phyloP scores from a whole-genome alignment of 2,888 invertebrate genomes.

The Ophion slaviceki region DNA sequence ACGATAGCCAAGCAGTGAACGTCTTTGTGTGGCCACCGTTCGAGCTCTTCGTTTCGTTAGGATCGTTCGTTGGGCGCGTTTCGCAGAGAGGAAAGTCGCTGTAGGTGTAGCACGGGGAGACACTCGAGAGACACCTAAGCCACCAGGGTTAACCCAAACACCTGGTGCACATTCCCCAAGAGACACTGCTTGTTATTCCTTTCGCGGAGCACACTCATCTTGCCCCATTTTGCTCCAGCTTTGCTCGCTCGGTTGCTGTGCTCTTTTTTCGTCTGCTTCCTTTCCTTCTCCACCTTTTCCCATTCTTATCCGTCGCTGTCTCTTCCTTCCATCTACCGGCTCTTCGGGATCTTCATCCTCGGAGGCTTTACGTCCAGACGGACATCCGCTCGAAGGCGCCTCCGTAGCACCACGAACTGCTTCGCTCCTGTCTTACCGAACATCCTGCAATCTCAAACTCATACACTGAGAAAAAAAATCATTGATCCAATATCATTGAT shows the following conservation, averaged over 20 bases:
- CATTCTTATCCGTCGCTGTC: constrained; percentile 34
- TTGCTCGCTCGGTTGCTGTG: constrained; percentile 22
- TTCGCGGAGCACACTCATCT: constrained; percentile 71
- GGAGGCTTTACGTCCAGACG: constrained; percentile 38
- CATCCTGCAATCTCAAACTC: neutral
- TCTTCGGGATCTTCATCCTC: constrained; percentile 16
- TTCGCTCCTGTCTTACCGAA: neutral
- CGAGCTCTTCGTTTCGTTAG: no score
- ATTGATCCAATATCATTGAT: no score
- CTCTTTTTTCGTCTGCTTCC: neutral
- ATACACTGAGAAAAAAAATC: no score
- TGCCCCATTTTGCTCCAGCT: constrained; percentile 40
- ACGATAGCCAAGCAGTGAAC: no score
- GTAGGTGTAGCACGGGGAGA: neutral
- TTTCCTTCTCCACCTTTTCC: constrained; percentile 1
- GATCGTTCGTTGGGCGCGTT: neutral
- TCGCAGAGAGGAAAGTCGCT: neutral
- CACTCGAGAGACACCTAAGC: constrained; percentile 77
- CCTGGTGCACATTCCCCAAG: constrained; percentile 82
- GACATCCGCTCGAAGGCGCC: neutral
- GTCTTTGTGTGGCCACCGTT: neutral
- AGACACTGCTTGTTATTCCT: constrained; percentile 82
- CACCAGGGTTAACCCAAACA: constrained; percentile 80
- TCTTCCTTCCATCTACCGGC: constrained; percentile 6
- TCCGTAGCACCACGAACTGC: neutral